Conservation (phyloP, 2,113 vertebrate genomes). For the Serilophus lunatus region DNA sequence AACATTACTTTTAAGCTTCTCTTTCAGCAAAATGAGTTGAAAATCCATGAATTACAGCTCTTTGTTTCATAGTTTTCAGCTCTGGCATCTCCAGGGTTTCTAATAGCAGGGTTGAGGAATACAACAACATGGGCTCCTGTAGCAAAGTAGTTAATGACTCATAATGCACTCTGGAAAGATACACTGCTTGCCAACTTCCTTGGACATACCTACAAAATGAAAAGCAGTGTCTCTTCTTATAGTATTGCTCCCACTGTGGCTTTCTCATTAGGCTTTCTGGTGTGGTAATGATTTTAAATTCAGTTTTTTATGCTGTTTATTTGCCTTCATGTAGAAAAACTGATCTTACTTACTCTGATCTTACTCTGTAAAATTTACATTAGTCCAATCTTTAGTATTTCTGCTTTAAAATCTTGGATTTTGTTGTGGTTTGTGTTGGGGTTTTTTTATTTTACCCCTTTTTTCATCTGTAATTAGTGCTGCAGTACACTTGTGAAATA, state of each 20-base stretch:
- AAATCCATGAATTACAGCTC: background rate
- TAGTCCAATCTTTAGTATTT: background rate
- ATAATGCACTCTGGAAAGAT: background rate
- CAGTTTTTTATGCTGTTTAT: background rate
- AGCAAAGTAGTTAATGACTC: background rate
- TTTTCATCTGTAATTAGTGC: background rate
- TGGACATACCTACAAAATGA: too few relatives aligned
- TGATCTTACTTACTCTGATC: background rate
- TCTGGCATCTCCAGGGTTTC: background rate
- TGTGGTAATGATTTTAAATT: background rate
- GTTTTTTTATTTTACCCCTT: accelerated
- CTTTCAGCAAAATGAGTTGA: background rate
- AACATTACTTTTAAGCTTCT: background rate
- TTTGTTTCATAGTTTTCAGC: background rate
- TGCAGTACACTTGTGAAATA: background rate
- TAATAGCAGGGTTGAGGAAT: background rate
- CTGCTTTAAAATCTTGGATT: background rate
- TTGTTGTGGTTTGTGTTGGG: background rate
- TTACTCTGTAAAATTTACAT: background rate
- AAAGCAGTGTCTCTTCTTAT: background rate
- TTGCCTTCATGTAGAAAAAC: background rate
- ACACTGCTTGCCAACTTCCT: background rate
- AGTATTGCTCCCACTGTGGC: background rate
- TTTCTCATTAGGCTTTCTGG: background rate
- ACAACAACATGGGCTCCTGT: background rate